Percentiles rank a stretch among this genome's conserved stretches.
These are phyloP conservation scores for Exephanes ischioxanthus DNA, from an alignment of 2,888 invertebrate species.

Conservation along the genomic window DNA sequence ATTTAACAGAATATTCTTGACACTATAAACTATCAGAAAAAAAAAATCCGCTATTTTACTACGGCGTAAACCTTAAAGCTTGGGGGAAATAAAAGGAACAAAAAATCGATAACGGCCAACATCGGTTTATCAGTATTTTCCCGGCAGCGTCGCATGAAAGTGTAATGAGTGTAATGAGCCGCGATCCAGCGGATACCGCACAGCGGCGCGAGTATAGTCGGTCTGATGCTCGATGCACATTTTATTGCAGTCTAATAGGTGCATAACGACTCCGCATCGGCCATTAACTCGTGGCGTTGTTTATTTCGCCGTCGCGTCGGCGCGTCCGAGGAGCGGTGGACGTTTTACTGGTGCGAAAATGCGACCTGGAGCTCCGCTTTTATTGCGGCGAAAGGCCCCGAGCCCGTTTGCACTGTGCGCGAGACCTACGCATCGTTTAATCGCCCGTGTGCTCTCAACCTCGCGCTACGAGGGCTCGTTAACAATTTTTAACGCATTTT, in stretches of 20 bases:
- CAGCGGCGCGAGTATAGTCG: not conserved
- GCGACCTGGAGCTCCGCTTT: conserved; percentile 20
- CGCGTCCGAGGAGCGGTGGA: not conserved
- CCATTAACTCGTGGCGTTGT: conserved; percentile 44
- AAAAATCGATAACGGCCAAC: not conserved
- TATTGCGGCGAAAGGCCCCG: conserved; percentile 40
- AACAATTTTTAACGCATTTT: conserved; percentile 35
- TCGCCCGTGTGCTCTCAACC: conserved; percentile 36
- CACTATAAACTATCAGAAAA: too few species aligned
- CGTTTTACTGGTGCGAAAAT: conserved; percentile 36
- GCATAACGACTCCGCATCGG: conserved; percentile 19
- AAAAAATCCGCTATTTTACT: too few species aligned
- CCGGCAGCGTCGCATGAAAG: conserved; percentile 9
- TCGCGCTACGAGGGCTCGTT: conserved; percentile 41
- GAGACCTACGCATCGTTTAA: conserved; percentile 33
- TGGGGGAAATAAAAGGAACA: not conserved
- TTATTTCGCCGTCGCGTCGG: conserved; percentile 33
- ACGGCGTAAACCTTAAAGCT: not conserved
- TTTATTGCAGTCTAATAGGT: conserved; percentile 45
- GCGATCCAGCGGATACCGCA: not conserved
- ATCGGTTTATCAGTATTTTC: conserved; percentile 26
- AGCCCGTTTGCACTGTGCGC: conserved; percentile 21
- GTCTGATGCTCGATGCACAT: conserved; percentile 43
- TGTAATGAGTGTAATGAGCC: conserved; percentile 7
- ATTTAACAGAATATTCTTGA: too few species aligned